Base-by-base conservation (phyloP, 2,888 invertebrate species). In the Microplitis manilae region DNA sequence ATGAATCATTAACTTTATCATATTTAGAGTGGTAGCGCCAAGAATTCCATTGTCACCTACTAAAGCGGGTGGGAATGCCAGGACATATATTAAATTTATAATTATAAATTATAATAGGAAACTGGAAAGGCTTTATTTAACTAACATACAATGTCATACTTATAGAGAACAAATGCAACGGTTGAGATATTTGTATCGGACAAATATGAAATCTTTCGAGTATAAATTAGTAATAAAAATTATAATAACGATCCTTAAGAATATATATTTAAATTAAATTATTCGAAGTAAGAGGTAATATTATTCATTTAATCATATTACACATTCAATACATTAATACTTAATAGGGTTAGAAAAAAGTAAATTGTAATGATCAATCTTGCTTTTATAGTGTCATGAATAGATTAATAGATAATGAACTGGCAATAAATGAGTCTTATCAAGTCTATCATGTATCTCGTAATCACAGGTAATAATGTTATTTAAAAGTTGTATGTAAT, bases 151-250 rank as follows among this genome's bases (percentile, higher is more conserved):
- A 15, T 70, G 50, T 30, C 13, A 73, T 72, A 72, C 41, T 73
- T 9, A 64, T 62, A 40, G 64, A 17, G 64, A 73, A 65, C 64
- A 64, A 40, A 64, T 40, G 39, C 62, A 65, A 73, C 64, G 64
- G 64, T 73, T 64, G 40, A 6, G 6, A 20, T 73, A 73, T 73
- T 41, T 64, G 41, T 62, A 62, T 6, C n/a, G 15, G 17, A 62
- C 62, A 62, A 62, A n/a, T n/a, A 62, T 17, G 15, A 62, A 5
- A 62, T 17, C n/a, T 62, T 17, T 62, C 17, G 17, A 17, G 15
- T 17, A 62, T 62, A 30, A 30, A 30, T 30, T 30, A 30, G 30
- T 30, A 30, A 30, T 30, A 30, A 30, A 30, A 30, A 30, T 30
- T 30, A 30, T 30, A 30, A 30, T 30, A 30, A 30, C 30, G 30